Conservation (phyloP, 2,797 vertebrate species). For the Siniperca scherzeri region DNA sequence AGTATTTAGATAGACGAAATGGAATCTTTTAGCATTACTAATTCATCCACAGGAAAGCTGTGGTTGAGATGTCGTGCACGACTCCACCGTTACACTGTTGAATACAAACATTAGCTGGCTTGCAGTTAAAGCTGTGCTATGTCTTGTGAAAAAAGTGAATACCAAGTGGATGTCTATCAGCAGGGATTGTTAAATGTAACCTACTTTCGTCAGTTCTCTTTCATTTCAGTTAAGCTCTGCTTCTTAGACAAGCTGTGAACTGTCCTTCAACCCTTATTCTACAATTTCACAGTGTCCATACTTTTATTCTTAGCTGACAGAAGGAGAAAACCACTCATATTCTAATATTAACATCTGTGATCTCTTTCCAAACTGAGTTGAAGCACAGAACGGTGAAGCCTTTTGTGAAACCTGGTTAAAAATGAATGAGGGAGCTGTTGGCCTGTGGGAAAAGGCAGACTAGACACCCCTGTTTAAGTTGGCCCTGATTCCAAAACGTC, state of each 20-base stretch:
- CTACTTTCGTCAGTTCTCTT: conserved; percentile 55
- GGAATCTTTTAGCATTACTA: conserved; percentile 86
- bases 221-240: conserved; percentile 44
- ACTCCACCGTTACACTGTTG: conserved; percentile 31
- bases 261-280: conserved; percentile 53
- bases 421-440: conserved; percentile 63
- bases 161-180: conserved; percentile 56
- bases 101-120: conserved; percentile 56
- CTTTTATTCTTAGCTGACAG: conserved; percentile 29
- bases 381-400: conserved; percentile 65
- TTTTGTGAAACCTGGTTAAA: conserved; percentile 78
- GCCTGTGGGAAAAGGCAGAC: conserved; percentile 75
- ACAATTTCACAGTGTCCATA: conserved; percentile 38
- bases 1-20: conserved; percentile 82
- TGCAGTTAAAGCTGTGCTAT: conserved; percentile 27
- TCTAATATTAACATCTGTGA: conserved; percentile 47
- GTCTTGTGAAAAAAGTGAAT: conserved; percentile 42
- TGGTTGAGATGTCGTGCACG: conserved; percentile 53
- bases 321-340: conserved; percentile 21
- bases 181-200: conserved; percentile 58
- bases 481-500: conserved; percentile 63
- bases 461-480: conserved; percentile 85
- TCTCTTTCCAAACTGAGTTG: conserved; percentile 52
- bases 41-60: conserved; percentile 79
- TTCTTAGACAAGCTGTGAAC: conserved; percentile 48